Percentiles rank a stretch among this genome's conserved stretches.
Conservation (phyloP, 1,140 invertebrate species). For the Acromyrmex heyeri region DNA sequence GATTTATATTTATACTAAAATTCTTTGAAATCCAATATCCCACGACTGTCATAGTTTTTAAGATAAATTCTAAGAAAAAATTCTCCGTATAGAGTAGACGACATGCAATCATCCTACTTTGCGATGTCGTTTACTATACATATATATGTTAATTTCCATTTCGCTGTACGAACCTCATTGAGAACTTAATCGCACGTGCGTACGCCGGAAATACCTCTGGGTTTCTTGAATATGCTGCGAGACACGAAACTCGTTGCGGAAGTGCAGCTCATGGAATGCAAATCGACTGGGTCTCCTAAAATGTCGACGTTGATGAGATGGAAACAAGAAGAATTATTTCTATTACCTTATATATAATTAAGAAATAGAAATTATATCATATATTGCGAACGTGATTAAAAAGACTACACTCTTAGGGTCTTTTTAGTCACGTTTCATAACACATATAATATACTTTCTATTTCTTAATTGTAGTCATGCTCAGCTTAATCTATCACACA, state of each 20-base stretch:
- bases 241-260: constrained; percentile 58
- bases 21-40: too few species aligned
- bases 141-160: constrained; percentile 62
- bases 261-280: constrained; percentile 68
- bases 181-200: constrained; percentile 65
- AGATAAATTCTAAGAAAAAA: too few species aligned
- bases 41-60: too few species aligned
- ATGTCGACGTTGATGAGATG: background rate
- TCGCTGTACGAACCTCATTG: constrained; percentile 61
- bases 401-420: too few species aligned
- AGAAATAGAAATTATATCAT: background rate
- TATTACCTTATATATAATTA: background rate
- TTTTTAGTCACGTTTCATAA: too few species aligned
- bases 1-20: too few species aligned
- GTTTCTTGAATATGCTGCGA: constrained; percentile 9
- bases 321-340: background rate
- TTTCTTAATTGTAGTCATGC: background rate
- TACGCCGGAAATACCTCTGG: constrained; percentile 69
- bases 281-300: constrained; percentile 36
- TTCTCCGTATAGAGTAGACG: background rate
- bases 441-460: background rate
- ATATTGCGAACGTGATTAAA: background rate
- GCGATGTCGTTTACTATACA: background rate
- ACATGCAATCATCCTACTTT: constrained; percentile 9
- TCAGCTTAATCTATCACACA: background rate